phyloP scores from a whole-genome alignment of 1,140 invertebrate genomes.

The Pseudomyrmex concolor region DNA sequence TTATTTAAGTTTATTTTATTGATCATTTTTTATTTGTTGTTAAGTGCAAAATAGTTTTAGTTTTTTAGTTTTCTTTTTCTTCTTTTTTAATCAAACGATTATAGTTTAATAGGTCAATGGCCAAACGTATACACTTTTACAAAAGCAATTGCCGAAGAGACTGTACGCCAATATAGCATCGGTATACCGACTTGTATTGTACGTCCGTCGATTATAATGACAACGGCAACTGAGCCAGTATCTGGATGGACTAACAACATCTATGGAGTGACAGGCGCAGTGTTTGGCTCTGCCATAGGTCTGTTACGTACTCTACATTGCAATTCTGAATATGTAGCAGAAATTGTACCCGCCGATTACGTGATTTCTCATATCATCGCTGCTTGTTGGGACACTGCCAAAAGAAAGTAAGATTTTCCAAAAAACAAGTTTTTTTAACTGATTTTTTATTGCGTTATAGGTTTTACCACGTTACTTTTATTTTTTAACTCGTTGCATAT shows the following conservation, averaged over 20 bases:
- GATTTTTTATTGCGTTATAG: too few species aligned
- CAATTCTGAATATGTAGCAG: constrained; percentile 87
- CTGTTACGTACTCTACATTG: constrained; percentile 90
- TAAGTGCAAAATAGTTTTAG: background rate
- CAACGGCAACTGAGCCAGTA: constrained; percentile 90
- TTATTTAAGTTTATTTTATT: too few species aligned
- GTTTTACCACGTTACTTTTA: too few species aligned
- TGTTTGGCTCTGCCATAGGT: constrained; percentile 89
- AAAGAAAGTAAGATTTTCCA: constrained; percentile 78
- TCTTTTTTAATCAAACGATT: background rate
- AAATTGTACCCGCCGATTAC: constrained; percentile 95
- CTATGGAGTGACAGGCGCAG: constrained; percentile 91
- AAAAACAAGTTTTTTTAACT: background rate
- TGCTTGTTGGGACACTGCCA: constrained; percentile 88
- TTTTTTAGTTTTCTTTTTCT: background rate
- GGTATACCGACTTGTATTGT: constrained; percentile 91
- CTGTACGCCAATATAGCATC: constrained; percentile 87
- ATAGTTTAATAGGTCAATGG: constrained; percentile 89
- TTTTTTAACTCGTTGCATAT: too few species aligned
- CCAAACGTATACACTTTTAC: constrained; percentile 95
- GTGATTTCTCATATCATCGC: constrained; percentile 93
- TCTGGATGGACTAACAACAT: constrained; percentile 95
- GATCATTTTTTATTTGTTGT: too few species aligned
- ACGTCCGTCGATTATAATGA: constrained; percentile 91
- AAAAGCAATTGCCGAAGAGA: constrained; percentile 92